Conservation (phyloP, 2,797 vertebrate species). For the Salarias fasciatus region DNA sequence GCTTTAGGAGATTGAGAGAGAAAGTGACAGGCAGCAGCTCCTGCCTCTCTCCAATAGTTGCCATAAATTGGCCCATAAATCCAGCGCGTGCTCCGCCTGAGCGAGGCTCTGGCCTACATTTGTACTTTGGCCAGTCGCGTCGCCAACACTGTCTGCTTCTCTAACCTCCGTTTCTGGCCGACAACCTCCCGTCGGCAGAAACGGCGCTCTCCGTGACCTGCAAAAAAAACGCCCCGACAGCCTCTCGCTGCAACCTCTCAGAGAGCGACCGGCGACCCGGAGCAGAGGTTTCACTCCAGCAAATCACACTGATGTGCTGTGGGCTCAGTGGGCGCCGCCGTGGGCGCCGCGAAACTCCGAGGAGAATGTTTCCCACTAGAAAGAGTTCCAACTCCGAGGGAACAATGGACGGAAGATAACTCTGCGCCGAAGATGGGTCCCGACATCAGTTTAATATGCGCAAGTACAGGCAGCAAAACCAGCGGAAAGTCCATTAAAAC, state of each 20-base stretch:
- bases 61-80: constrained; percentile 59
- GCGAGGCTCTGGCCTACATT: constrained; percentile 19
- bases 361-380: constrained; percentile 1
- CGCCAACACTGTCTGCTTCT: neutral
- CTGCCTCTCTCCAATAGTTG: constrained; percentile 35
- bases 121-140: constrained; percentile 27
- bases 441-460: too few relatives aligned
- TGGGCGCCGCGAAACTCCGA: neutral
- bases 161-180: neutral
- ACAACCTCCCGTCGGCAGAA: neutral
- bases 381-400: neutral
- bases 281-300: constrained; percentile 11
- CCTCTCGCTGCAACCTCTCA: neutral
- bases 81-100: constrained; percentile 21
- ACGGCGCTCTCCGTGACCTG: constrained; percentile 11
- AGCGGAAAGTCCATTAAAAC: too few relatives aligned
- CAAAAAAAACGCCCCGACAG: constrained; percentile 14
- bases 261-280: constrained; percentile 10
- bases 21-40: constrained; percentile 40
- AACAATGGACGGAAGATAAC: too few relatives aligned
- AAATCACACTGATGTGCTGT: constrained; percentile 12
- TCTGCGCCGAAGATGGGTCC: too few relatives aligned
- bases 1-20: constrained; percentile 45
- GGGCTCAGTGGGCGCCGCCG: neutral
- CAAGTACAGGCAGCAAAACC: too few relatives aligned